Percentiles rank a stretch among this genome's conserved stretches.
These are phyloP conservation scores for Eriosoma lanigerum DNA, from an alignment of 1,140 invertebrate species.

Conservation along the genomic window DNA sequence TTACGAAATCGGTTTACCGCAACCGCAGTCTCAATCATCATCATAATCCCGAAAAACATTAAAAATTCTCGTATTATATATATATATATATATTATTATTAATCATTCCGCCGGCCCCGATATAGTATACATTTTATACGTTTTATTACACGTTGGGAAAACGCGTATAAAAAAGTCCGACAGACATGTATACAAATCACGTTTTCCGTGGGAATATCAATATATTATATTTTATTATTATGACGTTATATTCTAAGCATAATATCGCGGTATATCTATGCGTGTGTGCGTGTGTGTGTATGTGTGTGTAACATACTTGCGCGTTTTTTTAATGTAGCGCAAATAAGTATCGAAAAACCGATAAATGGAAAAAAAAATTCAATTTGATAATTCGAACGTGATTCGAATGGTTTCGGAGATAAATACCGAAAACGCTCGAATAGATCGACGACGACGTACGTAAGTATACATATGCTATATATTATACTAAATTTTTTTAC, in stretches of 20 bases:
- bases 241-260: not conserved
- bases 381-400: constrained; percentile 30
- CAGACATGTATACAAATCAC: not conserved
- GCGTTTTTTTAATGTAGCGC: not conserved
- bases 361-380: constrained; percentile 8
- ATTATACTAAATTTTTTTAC: not conserved
- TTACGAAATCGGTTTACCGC: not conserved
- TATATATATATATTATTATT: too few relatives aligned
- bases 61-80: not conserved
- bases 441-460: not conserved
- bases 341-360: constrained; percentile 21
- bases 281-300: not conserved
- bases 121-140: too few relatives aligned
- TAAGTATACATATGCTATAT: too few relatives aligned
- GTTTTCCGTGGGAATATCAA: constrained; percentile 31
- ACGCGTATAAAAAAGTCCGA: not conserved
- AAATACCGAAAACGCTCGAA: not conserved
- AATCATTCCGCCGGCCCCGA: too few relatives aligned
- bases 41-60: constrained; percentile 10
- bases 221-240: constrained; percentile 10
- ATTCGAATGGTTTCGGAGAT: constrained; percentile 29
- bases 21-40: not conserved
- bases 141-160: too few relatives aligned
- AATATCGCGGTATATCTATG: not conserved
- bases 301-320: not conserved